Base-by-base conservation (phyloP, 2,113 vertebrate genomes). In the Peromyscus maniculatus region DNA sequence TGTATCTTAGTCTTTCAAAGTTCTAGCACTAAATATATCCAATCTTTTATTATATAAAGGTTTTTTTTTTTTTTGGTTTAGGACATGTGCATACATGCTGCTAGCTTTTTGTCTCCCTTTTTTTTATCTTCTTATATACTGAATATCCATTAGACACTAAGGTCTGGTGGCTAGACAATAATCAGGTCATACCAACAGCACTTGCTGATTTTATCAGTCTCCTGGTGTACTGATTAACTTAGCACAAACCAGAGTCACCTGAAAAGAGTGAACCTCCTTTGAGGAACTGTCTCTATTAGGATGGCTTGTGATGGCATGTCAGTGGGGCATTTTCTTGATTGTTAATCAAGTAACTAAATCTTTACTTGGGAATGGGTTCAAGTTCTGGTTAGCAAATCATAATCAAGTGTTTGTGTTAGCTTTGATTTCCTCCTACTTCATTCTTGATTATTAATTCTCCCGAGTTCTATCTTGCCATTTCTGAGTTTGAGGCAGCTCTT, bases 391-490 rank as follows among this genome's bases (percentile, higher is more conserved):
- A 11, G 52, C 17, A 71, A 84, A 69, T 19, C 39, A 36, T 74
- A 72, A 72, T 24, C 57, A 52, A n/a, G 52, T 79, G 28, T 80
- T 33, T 79, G 74, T 24, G 31, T 19, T 11, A 49, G 49, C 78
- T 87, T 83, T 79, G 64, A 72, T 10, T 90, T 74, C 36, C 43
- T 46, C 26, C 52, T 72, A 64, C 26, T 64, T 79, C 46, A n/a
- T 89, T 84, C 11, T 52, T 89, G 66, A n/a, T 55, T 72, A 86
- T 84, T 91, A 82, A 87, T 93, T 91, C 43, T 87, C 19, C 33
- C 77, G 43, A 69, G 31, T 78, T 91, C 72, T 88, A 3, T 77
- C 22, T 80, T 72, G 43, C 24, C 11, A 72, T 89, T 97, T 78
- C 36, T 67, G 75, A 93, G 5, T 88, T 79, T 86, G 31, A 89